Conservation (phyloP, 1,140 invertebrate genomes). For the Triops cancriformis region DNA sequence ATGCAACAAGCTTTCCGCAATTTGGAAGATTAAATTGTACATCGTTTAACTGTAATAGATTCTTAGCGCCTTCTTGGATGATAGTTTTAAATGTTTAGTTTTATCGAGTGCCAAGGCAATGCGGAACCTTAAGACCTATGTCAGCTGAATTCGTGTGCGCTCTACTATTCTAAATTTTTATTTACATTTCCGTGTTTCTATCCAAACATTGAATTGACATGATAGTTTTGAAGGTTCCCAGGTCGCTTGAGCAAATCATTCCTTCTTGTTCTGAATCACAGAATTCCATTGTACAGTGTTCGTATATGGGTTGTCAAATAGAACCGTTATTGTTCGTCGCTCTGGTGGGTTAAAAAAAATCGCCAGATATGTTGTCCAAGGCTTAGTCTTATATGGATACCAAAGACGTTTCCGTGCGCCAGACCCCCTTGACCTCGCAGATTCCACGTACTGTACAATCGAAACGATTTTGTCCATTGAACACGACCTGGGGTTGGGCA, state of each 20-base stretch:
- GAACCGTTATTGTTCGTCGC: background rate
- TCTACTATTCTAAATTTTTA: background rate
- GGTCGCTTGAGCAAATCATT: conserved; percentile 3
- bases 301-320: conserved; percentile 13
- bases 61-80: background rate
- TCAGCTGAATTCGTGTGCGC: background rate
- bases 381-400: too few relatives aligned
- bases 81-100: background rate
- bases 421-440: too few relatives aligned
- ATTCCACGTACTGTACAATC: too few relatives aligned
- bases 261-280: background rate
- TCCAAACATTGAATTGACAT: background rate
- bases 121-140: background rate
- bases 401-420: too few relatives aligned
- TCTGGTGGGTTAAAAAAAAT: too few relatives aligned
- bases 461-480: too few relatives aligned
- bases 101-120: background rate
- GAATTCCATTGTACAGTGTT: conserved; percentile 14
- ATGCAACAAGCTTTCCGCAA: conserved; percentile 96
- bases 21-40: conserved; percentile 79
- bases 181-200: conserved; percentile 3
- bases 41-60: background rate
- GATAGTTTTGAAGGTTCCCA: background rate
- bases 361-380: too few relatives aligned
- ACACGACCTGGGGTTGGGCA: too few relatives aligned